Conservation (phyloP, 2,797 vertebrate genomes). For the Sebastolobus altivelis region DNA sequence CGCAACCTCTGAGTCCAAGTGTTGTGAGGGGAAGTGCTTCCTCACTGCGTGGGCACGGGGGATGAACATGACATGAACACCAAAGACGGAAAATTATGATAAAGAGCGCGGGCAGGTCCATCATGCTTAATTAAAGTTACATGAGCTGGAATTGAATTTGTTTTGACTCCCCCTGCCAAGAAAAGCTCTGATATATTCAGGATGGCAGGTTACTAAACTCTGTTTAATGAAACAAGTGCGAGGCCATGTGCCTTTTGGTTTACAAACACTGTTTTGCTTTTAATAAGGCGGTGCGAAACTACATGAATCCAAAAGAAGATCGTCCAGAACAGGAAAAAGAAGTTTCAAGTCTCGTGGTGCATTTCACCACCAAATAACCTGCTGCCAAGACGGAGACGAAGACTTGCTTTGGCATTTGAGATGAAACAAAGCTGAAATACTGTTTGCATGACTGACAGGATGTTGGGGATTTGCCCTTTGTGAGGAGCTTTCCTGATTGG, state of each 20-base stretch:
- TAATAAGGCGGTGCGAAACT: conserved; percentile 8
- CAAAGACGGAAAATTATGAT: conserved; percentile 55
- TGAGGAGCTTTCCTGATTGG: conserved; percentile 42
- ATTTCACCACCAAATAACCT: conserved; percentile 29
- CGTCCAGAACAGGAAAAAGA: conserved; percentile 2
- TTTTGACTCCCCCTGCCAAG: conserved; percentile 57
- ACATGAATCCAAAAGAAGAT: conserved; percentile 5
- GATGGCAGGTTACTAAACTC: conserved; percentile 54
- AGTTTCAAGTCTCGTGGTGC: conserved; percentile 7
- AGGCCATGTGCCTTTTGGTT: conserved; percentile 22
- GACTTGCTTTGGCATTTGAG: conserved; percentile 46
- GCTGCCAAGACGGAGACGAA: conserved; percentile 26
- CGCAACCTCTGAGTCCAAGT: not conserved
- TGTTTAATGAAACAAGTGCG: conserved; percentile 39
- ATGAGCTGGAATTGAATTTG: conserved; percentile 58
- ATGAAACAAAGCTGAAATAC: conserved; percentile 58
- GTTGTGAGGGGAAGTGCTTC: conserved; percentile 5
- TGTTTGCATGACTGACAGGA: conserved; percentile 59
- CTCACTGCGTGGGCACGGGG: conserved; percentile 24
- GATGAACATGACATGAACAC: conserved; percentile 53
- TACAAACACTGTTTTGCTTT: conserved; percentile 3
- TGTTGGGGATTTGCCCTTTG: conserved; percentile 54
- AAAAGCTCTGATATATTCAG: conserved; percentile 53
- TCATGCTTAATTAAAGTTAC: conserved; percentile 69
- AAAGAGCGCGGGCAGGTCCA: conserved; percentile 58